Evolutionary conservation across 2,797 vertebrate species (phyloP).

Genomic region (Potorous gilbertii): DNA sequence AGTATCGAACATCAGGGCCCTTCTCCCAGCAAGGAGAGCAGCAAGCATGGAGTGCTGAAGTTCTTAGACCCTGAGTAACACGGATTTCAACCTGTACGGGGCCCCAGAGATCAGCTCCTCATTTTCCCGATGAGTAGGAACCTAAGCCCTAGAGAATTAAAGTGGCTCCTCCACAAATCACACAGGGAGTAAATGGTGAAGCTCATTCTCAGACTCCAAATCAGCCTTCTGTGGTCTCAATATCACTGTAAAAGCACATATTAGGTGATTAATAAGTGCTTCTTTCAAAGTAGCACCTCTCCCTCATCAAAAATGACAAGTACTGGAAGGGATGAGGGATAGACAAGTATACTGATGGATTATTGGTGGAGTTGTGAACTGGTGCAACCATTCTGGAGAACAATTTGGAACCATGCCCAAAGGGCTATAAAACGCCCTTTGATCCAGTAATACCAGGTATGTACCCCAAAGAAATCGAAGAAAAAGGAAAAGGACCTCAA

Average conservation of each 20-base stretch:
- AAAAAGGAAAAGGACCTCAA: too few relatives aligned
- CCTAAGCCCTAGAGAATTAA: not conserved
- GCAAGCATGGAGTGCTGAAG: not conserved
- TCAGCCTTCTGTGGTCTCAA: not conserved
- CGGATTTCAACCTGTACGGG: too few relatives aligned
- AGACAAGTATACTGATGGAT: not conserved
- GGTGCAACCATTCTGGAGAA: not conserved
- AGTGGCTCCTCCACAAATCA: not conserved
- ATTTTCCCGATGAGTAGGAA: not conserved
- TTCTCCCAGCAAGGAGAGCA: not conserved
- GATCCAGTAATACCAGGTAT: not conserved
- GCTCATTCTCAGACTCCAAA: not conserved
- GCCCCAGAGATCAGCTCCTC: too few relatives aligned
- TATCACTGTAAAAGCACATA: not conserved
- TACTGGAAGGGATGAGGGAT: not conserved
- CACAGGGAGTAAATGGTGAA: not conserved
- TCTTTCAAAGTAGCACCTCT: too few relatives aligned
- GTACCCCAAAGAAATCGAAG: not conserved
- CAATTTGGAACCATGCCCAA: not conserved
- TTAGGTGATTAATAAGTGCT: not conserved
- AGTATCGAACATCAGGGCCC: not conserved
- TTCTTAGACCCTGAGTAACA: not conserved
- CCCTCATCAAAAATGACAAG: not conserved
- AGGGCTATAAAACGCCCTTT: not conserved
- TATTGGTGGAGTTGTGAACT: not conserved